Conservation (phyloP, 1,140 invertebrate species). For the Saccostrea cuccullata region DNA sequence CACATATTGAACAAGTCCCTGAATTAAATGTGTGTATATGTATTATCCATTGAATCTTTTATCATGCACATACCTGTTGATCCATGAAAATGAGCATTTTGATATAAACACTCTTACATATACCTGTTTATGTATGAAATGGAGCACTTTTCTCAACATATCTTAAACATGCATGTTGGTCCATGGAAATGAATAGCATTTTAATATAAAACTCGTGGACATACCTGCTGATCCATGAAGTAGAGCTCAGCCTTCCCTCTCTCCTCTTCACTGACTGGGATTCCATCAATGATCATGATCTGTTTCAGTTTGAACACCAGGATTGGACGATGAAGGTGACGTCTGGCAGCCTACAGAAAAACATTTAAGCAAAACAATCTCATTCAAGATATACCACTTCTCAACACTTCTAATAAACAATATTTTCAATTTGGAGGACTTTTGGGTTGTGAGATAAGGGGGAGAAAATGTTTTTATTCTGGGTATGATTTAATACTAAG, state of each 20-base stretch:
- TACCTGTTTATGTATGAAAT: not conserved
- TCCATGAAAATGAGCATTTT: too few relatives aligned
- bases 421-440: too few relatives aligned
- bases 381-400: too few relatives aligned
- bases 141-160: not conserved
- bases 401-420: too few relatives aligned
- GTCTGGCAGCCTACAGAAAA: constrained; percentile 69
- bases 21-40: not conserved
- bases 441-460: too few relatives aligned
- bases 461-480: not conserved
- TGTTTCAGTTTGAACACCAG: constrained; percentile 74
- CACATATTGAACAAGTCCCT: not conserved
- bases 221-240: constrained; percentile 76
- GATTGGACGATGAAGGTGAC: constrained; percentile 75
- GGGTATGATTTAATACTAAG: too few relatives aligned
- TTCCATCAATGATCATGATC: constrained; percentile 76
- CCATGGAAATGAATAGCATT: not conserved
- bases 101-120: not conserved
- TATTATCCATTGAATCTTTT: not conserved
- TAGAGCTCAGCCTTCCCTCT: constrained; percentile 75
- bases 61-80: not conserved
- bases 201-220: not conserved
- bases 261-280: constrained; percentile 77
- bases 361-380: too few relatives aligned
- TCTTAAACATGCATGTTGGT: not conserved